Evolutionary conservation across 2,113 vertebrate genomes (phyloP), one percentile per base, ranked within the genome.

Genomic region (Corythoichthys intestinalis): DNA sequence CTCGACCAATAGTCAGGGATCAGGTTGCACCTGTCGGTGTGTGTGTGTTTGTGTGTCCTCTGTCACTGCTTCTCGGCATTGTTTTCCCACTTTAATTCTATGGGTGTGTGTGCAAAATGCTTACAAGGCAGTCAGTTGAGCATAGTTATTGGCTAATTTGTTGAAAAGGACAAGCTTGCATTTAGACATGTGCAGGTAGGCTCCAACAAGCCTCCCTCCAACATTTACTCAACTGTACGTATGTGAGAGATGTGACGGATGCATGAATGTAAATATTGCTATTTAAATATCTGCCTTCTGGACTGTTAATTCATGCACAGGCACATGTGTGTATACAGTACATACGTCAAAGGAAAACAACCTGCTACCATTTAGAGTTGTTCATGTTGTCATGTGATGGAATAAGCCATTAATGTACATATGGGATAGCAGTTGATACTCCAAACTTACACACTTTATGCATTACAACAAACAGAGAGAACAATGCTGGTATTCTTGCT

Each of bases 191-290:
- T 80, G 83, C 75, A 78, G 81, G 65, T 78, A 80, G 87, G 81
- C 86, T 85, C 78, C 85, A 84, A 82, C 85, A 82, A 65, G 76
- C 80, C 88, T 77, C 93, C 88, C 91, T 79, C 87, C 11, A 89
- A 71, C 88, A 82, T 92, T 84, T 88, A 92, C 86, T 86, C 4
- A 44, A 62, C 8, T 44, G 39, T 86, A 90, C 20, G 39, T 86
- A 90, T 90, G 90, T 85, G 91, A 91, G 90, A 84, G 87, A 84
- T 87, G 85, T 89, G 90, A 86, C 93, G 94, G 90, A 87, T 95
- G 95, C 95, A 96, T 95, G 95, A 95, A 93, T 93, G 94, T 96
- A 93, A 94, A 94, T 94, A 93, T 86, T 90, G 91, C 83, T 90
- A 89, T 87, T 90, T 90, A 86, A 88, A 88, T 86, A 90, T 88